Base-by-base conservation (phyloP, 2,113 vertebrate species). In the Vombatus ursinus region DNA sequence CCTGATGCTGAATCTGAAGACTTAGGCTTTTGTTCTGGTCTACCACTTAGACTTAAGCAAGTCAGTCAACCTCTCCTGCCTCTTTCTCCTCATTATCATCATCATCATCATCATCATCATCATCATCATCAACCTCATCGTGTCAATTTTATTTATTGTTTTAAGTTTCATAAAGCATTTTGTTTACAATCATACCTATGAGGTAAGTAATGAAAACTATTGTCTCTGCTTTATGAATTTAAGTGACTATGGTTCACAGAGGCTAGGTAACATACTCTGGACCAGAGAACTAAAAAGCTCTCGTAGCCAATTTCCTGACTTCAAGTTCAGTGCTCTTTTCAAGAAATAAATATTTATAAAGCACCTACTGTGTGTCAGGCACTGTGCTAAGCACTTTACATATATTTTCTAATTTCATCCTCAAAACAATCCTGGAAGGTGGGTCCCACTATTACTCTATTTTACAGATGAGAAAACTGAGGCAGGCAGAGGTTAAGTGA, bases 211-310 rank as follows among this genome's bases (percentile, higher is more conserved):
- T 8, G 7, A 44, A 44, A 84, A 23, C 48, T 77, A 37, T 89
- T 61, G 90, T 25, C 37, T 25, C 1, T 14, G 10, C 50, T 93
- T 95, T 96, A 26, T 37, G n/a, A 96, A 92, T 44, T 5, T 47
- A 91, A 61, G 89, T 96, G 93, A 47, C 37, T 22, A 2, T 94
- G 92, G 92, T 19, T 0, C 77, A 90, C 57, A 94, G 52, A 91
- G 92, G 44, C 12, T 50, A 50, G 90, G 14, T 9, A 16, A 77
- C 90, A 57, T 89, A 90, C 11, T 93, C 48, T 47, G 92, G 49
- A 23, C 48, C 51, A 50, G 7, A 6, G 23, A 53, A 11, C 22
- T 52, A 23, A 50, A 90, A 94, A 95, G 91, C 14, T 19, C 68
- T 44, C 14, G n/a, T 2, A 84, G 19, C 37, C 19, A 84, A 44